Conservation (phyloP, 2,888 invertebrate genomes). For the Panzeria rudis region DNA sequence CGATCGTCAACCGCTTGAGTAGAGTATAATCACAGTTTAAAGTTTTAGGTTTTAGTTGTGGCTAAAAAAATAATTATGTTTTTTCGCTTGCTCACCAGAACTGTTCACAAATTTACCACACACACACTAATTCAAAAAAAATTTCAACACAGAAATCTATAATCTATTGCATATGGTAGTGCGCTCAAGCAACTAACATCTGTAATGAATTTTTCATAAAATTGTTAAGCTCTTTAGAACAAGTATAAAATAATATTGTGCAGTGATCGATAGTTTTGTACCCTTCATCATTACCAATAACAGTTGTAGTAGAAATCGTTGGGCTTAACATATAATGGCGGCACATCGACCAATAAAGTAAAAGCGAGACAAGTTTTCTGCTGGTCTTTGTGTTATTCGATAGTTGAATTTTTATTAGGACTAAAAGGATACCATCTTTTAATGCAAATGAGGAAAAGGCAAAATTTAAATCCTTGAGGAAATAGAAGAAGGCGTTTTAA, state of each 20-base stretch:
- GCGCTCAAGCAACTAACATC: constrained; percentile 56
- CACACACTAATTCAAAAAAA: constrained; percentile 32
- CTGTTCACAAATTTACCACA: constrained; percentile 59
- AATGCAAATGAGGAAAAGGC: too few relatives aligned
- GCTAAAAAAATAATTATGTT: constrained; percentile 71
- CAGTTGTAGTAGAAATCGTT: too few relatives aligned
- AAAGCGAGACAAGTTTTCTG: too few relatives aligned
- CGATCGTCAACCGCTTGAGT: neutral
- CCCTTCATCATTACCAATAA: too few relatives aligned
- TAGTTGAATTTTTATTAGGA: too few relatives aligned
- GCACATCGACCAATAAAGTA: too few relatives aligned
- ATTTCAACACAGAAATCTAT: constrained; percentile 34
- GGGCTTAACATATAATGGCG: too few relatives aligned
- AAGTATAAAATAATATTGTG: neutral
- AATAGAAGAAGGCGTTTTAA: too few relatives aligned
- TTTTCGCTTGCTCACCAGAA: constrained; percentile 37
- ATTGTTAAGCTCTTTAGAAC: neutral
- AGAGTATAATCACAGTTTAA: constrained; percentile 52
- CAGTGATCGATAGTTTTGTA: too few relatives aligned
- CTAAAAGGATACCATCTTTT: too few relatives aligned
- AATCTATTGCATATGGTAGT: neutral
- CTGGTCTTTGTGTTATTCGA: too few relatives aligned
- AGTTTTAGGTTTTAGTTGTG: constrained; percentile 70
- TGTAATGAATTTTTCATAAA: constrained; percentile 29
- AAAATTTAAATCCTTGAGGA: too few relatives aligned